Base-by-base conservation (phyloP, 2,888 invertebrate genomes). In the Mellilla xanthometata region DNA sequence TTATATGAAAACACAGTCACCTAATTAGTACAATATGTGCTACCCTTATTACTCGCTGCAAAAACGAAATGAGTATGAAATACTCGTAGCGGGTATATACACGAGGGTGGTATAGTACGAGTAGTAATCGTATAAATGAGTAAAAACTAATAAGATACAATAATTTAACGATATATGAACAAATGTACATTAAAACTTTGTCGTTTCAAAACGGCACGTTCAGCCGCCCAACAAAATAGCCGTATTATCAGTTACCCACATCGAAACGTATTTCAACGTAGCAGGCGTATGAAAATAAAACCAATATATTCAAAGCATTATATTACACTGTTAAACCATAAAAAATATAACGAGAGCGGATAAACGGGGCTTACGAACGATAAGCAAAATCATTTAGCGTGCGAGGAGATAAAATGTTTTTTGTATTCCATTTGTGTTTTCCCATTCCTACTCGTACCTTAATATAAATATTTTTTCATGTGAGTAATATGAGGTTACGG, bases 361-460 rank as follows among this genome's bases (percentile, higher is more conserved):
- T 56, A 56, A 56, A 52, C 53, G 47, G 35, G 38, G 51, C 52
- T 52, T 54, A 49, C 51, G 52, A 47, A 55, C 55, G 57, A 58
- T 58, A 58, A 58, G 55, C 55, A 48, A 58, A 58, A 58, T 58
- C 57, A 58, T 58, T 58, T 55, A 58, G 53, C 55, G 49, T 51
- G 48, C 53, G 42, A 53, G 35, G 49, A 54, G 49, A 54, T 54
- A 56, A 56, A 56, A 56, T 42, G 45, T 47, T 57, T 56, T 52
- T 51, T 54, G 42, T 49, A 52, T 54, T 51, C 52, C 44, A 53
- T 49, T 54, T 51, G 41, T 50, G 49, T 54, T 52, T 50, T 42
- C 19, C n/a, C n/a, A n/a, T 19, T 36, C 49, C 48, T 42, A 49
- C 49, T 34, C 44, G 49, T 50, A 52, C 50, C 55, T 53, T 51